phyloP scores from a whole-genome alignment of 2,797 vertebrate genomes.

The Darevskia mixta region DNA sequence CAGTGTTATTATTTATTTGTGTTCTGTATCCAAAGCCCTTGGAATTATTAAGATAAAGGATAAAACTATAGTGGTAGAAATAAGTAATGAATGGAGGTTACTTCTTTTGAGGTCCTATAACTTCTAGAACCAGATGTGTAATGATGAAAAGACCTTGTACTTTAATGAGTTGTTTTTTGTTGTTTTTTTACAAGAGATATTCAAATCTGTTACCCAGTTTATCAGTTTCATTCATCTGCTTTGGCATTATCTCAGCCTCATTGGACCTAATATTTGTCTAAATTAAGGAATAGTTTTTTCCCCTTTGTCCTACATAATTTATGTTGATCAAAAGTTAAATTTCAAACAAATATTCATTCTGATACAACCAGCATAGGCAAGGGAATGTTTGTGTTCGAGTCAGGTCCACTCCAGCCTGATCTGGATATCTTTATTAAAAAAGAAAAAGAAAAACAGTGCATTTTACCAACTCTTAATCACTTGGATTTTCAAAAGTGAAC shows the following conservation, averaged over 20 bases:
- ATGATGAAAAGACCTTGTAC: slow-evolving; percentile 40
- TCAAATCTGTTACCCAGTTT: slow-evolving; percentile 36
- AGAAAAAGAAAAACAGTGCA: neutral
- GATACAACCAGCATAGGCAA: neutral
- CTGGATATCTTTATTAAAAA: slow-evolving; percentile 41
- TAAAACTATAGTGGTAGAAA: slow-evolving; percentile 60
- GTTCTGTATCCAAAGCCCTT: slow-evolving; percentile 57
- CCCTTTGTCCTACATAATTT: neutral
- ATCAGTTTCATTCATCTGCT: slow-evolving; percentile 21
- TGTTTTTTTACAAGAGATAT: slow-evolving; percentile 25
- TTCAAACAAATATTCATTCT: neutral
- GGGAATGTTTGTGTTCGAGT: slow-evolving; percentile 25
- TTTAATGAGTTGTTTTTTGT: neutral
- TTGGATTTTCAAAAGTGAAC: neutral
- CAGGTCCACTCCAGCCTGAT: slow-evolving; percentile 34
- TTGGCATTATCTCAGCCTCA: slow-evolving; percentile 25
- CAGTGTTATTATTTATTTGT: slow-evolving; percentile 65
- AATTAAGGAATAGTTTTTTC: slow-evolving; percentile 31
- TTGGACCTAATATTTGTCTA: slow-evolving; percentile 19
- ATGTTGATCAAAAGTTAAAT: slow-evolving; percentile 17
- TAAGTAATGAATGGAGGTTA: slow-evolving; percentile 39
- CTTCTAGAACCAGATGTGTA: slow-evolving; percentile 45
- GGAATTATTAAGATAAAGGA: slow-evolving; percentile 68
- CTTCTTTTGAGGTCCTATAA: neutral
- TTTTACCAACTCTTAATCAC: slow-evolving; percentile 5